phyloP scores from a whole-genome alignment of 2,113 vertebrate genomes.

The Cacatua alba region DNA sequence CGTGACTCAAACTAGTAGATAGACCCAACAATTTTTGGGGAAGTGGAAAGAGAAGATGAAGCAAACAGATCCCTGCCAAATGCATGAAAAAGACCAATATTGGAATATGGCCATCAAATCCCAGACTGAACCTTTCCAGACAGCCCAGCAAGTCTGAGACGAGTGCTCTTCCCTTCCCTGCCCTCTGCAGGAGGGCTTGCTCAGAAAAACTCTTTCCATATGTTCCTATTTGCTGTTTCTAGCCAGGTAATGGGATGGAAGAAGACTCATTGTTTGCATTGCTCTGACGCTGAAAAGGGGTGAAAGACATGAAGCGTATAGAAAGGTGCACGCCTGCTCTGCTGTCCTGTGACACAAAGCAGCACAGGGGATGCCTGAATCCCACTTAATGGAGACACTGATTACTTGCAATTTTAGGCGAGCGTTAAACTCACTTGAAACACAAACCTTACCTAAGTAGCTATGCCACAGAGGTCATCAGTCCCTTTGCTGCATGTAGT shows the following conservation, averaged over 20 bases:
- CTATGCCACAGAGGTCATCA: not conserved
- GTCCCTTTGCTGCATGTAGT: not conserved
- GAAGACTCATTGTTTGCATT: not conserved
- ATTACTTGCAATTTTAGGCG: not conserved
- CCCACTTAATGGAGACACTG: too few relatives aligned
- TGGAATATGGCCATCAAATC: not conserved
- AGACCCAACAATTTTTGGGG: not conserved
- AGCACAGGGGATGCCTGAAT: accelerated
- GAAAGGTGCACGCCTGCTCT: not conserved
- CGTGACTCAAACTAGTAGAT: accelerated
- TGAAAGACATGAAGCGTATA: not conserved
- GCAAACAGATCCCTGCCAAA: not conserved
- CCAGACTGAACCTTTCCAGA: not conserved
- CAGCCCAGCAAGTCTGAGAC: not conserved
- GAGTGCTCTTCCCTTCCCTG: not conserved
- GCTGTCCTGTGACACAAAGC: not conserved
- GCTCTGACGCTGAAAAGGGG: not conserved
- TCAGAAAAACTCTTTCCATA: not conserved
- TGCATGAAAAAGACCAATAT: not conserved
- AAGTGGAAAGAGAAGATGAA: not conserved
- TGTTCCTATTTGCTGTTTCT: slow-evolving; percentile 52
- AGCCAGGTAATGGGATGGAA: slow-evolving; percentile 15
- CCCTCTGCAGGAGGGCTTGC: slow-evolving; percentile 4
- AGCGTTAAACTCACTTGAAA: not conserved
- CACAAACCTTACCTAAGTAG: not conserved